phyloP scores from a whole-genome alignment of 2,797 vertebrate species.

The Thalassophryne amazonica region DNA sequence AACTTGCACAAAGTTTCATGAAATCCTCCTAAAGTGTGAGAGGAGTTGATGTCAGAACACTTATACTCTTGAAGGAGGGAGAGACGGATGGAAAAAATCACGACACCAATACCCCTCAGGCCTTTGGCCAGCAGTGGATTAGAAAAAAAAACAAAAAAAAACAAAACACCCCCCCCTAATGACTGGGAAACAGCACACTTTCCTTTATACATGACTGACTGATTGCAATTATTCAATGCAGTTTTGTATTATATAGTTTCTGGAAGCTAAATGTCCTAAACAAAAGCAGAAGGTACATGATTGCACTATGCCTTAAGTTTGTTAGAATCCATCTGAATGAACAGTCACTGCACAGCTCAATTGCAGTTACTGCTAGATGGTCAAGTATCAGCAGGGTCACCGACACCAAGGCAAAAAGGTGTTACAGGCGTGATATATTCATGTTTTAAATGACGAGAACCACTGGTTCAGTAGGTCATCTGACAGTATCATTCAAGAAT shows the following conservation, averaged over 20 bases:
- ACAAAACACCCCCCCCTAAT: background rate
- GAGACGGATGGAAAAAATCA: too few relatives aligned
- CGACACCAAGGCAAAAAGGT: conserved; percentile 10
- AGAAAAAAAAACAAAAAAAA: background rate
- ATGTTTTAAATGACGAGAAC: too few relatives aligned
- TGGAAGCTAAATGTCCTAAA: conserved; percentile 19
- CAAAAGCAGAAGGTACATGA: conserved; percentile 38
- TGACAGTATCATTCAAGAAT: too few relatives aligned
- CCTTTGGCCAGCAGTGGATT: too few relatives aligned
- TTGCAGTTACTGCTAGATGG: conserved; percentile 52
- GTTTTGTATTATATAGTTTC: background rate
- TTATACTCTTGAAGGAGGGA: too few relatives aligned
- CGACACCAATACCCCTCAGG: too few relatives aligned
- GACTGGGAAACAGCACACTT: background rate
- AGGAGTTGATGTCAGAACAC: too few relatives aligned
- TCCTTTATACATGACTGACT: conserved; percentile 1
- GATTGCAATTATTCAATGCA: conserved; percentile 11
- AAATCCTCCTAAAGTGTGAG: too few relatives aligned
- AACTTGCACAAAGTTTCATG: too few relatives aligned
- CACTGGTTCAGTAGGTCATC: too few relatives aligned
- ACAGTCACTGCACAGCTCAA: conserved; percentile 38
- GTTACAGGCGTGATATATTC: conserved; percentile 18
- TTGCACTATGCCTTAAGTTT: conserved; percentile 48
- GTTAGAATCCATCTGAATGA: conserved; percentile 52
- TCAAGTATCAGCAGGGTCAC: conserved; percentile 53